These are phyloP conservation scores for Fabriciana adippe DNA, from an alignment of 2,888 invertebrate genomes.

Conservation along the genomic window DNA sequence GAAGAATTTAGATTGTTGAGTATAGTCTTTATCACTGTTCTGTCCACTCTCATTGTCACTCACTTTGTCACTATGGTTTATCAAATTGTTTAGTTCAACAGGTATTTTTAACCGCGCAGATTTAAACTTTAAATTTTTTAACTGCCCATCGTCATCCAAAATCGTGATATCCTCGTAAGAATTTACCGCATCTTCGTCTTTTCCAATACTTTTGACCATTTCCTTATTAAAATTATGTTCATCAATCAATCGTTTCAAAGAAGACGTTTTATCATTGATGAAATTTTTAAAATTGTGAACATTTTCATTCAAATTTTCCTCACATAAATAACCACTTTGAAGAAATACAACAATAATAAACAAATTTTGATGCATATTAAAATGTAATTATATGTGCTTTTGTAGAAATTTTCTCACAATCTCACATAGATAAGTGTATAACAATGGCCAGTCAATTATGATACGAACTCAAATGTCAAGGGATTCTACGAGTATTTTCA, in stretches of 20 bases:
- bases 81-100: conserved; percentile 42
- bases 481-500: background rate
- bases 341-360: conserved; percentile 33
- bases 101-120: conserved; percentile 53
- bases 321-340: conserved; percentile 27
- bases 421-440: too few species aligned
- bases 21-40: conserved; percentile 42
- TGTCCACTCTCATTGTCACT: conserved; percentile 38
- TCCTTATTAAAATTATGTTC: conserved; percentile 57
- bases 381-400: background rate
- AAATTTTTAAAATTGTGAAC: conserved; percentile 56
- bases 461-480: background rate
- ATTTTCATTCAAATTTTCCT: conserved; percentile 54
- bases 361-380: conserved; percentile 12
- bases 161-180: conserved; percentile 70
- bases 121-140: conserved; percentile 68
- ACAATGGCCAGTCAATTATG: background rate
- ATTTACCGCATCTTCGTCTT: conserved; percentile 55
- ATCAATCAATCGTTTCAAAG: conserved; percentile 51
- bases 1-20: conserved; percentile 83
- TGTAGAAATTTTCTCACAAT: background rate
- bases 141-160: conserved; percentile 60
- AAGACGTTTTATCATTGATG: conserved; percentile 47
- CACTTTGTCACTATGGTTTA: conserved; percentile 45
- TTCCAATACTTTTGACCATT: conserved; percentile 52